Conservation (phyloP, 2,113 vertebrate genomes). For the Mormyrus iriodes region DNA sequence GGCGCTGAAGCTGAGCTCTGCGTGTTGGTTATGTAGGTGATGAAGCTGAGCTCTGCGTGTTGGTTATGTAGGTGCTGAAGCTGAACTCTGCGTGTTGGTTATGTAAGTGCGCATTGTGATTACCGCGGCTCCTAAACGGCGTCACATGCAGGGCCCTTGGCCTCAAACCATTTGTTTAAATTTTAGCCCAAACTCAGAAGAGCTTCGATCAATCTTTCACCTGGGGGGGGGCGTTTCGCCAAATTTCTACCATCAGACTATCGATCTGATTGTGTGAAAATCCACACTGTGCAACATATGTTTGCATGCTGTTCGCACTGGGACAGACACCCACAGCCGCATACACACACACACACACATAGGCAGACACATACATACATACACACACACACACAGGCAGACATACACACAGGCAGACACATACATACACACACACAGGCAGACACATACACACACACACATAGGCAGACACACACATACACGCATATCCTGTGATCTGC, state of each 20-base stretch:
- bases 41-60: neutral
- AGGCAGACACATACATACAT: neutral
- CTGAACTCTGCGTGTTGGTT: neutral
- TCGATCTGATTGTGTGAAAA: neutral
- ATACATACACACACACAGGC: neutral
- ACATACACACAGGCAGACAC: neutral
- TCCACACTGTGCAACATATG: neutral
- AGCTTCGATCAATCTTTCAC: neutral
- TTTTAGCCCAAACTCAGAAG: neutral
- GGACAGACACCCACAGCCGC: neutral
- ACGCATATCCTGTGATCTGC: neutral
- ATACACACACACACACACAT: neutral
- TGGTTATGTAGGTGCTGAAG: no score
- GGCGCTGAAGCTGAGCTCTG: neutral
- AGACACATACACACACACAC: neutral
- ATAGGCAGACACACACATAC: neutral
- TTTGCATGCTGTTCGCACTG: neutral
- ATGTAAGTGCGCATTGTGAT: no score
- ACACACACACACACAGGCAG: neutral
- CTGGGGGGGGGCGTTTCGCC: neutral
- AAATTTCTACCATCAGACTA: slow-evolving; percentile 8
- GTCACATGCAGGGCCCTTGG: neutral
- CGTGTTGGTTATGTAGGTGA: no score
- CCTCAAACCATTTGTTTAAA: slow-evolving; percentile 14
- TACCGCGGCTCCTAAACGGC: neutral